Conservation (phyloP, 2,888 invertebrate species). For the Agrochola litura region DNA sequence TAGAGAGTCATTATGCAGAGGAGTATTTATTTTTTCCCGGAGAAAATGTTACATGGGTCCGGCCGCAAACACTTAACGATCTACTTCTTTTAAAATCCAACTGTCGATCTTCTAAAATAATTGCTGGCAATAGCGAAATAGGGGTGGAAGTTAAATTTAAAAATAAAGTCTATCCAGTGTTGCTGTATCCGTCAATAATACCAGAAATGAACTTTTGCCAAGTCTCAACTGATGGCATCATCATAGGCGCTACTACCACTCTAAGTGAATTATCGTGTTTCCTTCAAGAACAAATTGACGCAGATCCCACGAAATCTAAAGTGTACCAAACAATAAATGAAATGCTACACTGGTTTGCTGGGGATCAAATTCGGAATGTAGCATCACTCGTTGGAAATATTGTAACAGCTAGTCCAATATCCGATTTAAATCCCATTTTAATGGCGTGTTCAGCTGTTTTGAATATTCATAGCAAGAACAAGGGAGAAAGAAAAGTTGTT, state of each 20-base stretch:
- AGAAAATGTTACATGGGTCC: slow-evolving; percentile 93
- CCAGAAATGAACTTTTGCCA: slow-evolving; percentile 92
- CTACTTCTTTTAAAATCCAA: slow-evolving; percentile 92
- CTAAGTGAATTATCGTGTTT: slow-evolving; percentile 90
- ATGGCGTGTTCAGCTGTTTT: slow-evolving; percentile 93
- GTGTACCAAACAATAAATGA: slow-evolving; percentile 93
- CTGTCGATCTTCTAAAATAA: slow-evolving; percentile 93
- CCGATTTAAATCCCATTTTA: slow-evolving; percentile 98
- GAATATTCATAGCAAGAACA: slow-evolving; percentile 90
- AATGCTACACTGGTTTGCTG: slow-evolving; percentile 98
- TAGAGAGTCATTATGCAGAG: slow-evolving; percentile 89
- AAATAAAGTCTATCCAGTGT: slow-evolving; percentile 94
- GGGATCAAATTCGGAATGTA: slow-evolving; percentile 98
- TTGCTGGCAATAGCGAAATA: slow-evolving; percentile 98
- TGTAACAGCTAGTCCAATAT: slow-evolving; percentile 98
- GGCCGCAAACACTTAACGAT: slow-evolving; percentile 92
- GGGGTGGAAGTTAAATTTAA: slow-evolving; percentile 98
- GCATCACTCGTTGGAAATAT: slow-evolving; percentile 98
- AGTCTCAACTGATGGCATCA: slow-evolving; percentile 90
- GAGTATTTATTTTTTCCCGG: slow-evolving; percentile 92
- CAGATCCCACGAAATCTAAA: slow-evolving; percentile 90
- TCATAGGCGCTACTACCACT: slow-evolving; percentile 95
- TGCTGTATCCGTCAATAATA: slow-evolving; percentile 94
- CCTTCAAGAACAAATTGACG: slow-evolving; percentile 90
- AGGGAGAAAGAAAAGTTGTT: slow-evolving; percentile 90